Evolutionary conservation across 2,797 vertebrate species (phyloP).

Genomic region (Girardinus metallicus): DNA sequence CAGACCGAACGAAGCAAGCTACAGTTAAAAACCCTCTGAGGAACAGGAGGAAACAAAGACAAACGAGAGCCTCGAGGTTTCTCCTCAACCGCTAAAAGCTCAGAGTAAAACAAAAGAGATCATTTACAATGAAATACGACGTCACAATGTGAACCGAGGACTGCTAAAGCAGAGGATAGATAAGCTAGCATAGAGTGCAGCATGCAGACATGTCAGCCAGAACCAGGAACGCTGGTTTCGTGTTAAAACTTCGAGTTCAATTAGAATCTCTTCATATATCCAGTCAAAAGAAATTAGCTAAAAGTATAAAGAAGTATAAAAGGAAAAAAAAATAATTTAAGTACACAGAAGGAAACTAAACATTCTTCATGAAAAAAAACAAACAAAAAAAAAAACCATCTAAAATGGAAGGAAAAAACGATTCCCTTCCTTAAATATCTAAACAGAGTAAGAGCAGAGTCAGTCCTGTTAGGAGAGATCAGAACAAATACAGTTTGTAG

Average conservation of each 20-base stretch:
- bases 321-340: constrained; percentile 74
- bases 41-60: constrained; percentile 75
- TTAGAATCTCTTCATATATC: constrained; percentile 48
- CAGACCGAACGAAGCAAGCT: constrained; percentile 73
- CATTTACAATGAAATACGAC: constrained; percentile 47
- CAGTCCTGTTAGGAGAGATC: constrained; percentile 55
- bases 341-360: constrained; percentile 55
- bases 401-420: constrained; percentile 46
- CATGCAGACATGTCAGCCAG: constrained; percentile 76
- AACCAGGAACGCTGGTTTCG: constrained; percentile 55
- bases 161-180: constrained; percentile 34
- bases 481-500: constrained; percentile 42
- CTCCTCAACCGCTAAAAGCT: constrained; percentile 71
- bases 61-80: constrained; percentile 73
- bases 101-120: constrained; percentile 31
- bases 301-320: constrained; percentile 77
- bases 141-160: constrained; percentile 56
- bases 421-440: constrained; percentile 50
- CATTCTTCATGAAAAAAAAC: constrained; percentile 40
- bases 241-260: constrained; percentile 46
- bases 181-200: constrained; percentile 55
- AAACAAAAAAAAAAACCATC: constrained; percentile 1
- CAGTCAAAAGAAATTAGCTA: constrained; percentile 56
- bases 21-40: constrained; percentile 67
- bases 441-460: constrained; percentile 40